These are phyloP conservation scores for Podarcis cretensis DNA, from an alignment of 2,113 vertebrate genomes.

Conservation along the genomic window DNA sequence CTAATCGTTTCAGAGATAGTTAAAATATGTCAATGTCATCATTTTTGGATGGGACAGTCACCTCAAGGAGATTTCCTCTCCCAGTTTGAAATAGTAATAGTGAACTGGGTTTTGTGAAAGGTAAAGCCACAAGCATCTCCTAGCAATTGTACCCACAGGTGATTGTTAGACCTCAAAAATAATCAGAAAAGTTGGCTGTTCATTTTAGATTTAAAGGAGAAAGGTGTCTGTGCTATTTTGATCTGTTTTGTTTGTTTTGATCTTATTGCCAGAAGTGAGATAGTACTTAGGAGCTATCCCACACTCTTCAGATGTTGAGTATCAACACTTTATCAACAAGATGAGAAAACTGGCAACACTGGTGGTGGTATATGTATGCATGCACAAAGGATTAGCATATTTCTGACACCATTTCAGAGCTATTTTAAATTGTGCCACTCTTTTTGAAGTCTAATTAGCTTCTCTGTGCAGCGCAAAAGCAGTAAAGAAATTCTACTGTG, in stretches of 20 bases:
- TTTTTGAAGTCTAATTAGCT: conserved; percentile 4
- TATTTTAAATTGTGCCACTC: neutral
- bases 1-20: neutral
- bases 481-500: neutral
- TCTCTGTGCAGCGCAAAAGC: neutral
- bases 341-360: neutral
- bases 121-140: neutral
- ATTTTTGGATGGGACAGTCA: neutral
- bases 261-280: neutral
- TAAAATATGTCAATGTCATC: neutral
- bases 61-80: neutral
- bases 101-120: neutral
- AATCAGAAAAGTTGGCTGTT: neutral
- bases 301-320: neutral
- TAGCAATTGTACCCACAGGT: neutral
- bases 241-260: neutral
- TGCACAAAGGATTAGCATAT: neutral
- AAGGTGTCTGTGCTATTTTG: neutral
- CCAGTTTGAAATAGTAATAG: neutral
- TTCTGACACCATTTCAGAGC: neutral
- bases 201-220: neutral
- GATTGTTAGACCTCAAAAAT: neutral
- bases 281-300: neutral
- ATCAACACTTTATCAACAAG: neutral
- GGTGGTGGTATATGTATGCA: neutral